Conservation (phyloP, 2,113 vertebrate species). For the Neodontobutis hainanensis region DNA sequence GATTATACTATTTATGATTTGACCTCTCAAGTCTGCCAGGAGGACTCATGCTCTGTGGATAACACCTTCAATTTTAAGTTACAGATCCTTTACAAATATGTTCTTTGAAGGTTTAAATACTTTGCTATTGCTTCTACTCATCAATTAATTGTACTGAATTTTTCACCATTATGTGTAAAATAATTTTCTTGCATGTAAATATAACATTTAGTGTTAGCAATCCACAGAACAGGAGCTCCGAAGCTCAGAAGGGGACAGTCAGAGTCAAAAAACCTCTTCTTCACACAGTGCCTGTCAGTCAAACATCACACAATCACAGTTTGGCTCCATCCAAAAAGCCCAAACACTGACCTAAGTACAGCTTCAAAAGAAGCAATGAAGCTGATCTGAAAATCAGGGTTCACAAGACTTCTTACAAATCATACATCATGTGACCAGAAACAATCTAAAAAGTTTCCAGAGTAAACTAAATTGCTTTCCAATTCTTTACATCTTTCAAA, state of each 20-base stretch:
- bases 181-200: constrained; percentile 15
- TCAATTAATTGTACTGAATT: neutral
- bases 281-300: constrained; percentile 77
- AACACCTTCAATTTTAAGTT: constrained; percentile 1
- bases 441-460: constrained; percentile 66
- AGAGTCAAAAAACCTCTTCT: constrained; percentile 59
- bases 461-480: neutral
- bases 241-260: constrained; percentile 51
- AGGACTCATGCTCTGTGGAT: constrained; percentile 62
- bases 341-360: constrained; percentile 17
- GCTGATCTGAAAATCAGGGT: constrained; percentile 19
- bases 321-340: constrained; percentile 50
- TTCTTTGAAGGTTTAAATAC: neutral
- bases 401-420: constrained; percentile 30
- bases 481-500: constrained; percentile 9
- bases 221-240: constrained; percentile 62
- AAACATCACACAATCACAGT: constrained; percentile 63
- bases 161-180: too few relatives aligned
- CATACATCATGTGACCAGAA: constrained; percentile 67
- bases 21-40: constrained; percentile 39
- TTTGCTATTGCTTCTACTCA: neutral
- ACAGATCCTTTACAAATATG: constrained; percentile 1
- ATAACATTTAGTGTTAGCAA: constrained; percentile 11
- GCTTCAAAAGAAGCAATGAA: neutral
- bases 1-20: constrained; percentile 41